These are phyloP conservation scores for Diceros bicornis DNA, from an alignment of 2,797 vertebrate genomes.

Conservation along the genomic window DNA sequence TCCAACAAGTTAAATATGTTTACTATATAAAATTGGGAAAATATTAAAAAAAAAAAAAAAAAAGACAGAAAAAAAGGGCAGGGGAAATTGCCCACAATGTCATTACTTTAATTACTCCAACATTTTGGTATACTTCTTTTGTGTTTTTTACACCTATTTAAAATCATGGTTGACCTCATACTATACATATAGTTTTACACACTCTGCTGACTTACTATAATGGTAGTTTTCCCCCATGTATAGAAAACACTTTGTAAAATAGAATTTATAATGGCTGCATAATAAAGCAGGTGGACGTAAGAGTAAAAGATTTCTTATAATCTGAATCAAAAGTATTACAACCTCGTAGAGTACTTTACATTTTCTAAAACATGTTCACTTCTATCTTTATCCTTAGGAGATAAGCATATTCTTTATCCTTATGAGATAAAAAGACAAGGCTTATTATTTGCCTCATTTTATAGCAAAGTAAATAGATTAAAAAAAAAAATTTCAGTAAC, in stretches of 20 bases:
- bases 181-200: background rate
- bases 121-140: background rate
- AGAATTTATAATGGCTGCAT: slow-evolving; percentile 12
- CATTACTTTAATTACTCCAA: slow-evolving; percentile 16
- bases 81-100: background rate
- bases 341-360: background rate
- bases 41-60: background rate
- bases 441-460: slow-evolving; percentile 36
- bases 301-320: slow-evolving; percentile 22
- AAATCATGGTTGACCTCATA: background rate
- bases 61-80: background rate
- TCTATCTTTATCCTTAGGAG: background rate
- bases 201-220: background rate
- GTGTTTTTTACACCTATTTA: background rate
- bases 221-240: background rate
- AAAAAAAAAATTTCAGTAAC: background rate
- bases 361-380: background rate
- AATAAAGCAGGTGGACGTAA: background rate
- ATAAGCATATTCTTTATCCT: background rate
- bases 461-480: slow-evolving; percentile 1
- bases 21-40: slow-evolving; percentile 27
- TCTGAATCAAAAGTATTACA: background rate
- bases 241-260: background rate
- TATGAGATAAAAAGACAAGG: background rate
- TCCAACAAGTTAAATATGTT: background rate